A percentile compares a stretch with the other conserved stretches of the same genome.
phyloP scores from a whole-genome alignment of 2,113 vertebrate species.

The Mustelus asterias region DNA sequence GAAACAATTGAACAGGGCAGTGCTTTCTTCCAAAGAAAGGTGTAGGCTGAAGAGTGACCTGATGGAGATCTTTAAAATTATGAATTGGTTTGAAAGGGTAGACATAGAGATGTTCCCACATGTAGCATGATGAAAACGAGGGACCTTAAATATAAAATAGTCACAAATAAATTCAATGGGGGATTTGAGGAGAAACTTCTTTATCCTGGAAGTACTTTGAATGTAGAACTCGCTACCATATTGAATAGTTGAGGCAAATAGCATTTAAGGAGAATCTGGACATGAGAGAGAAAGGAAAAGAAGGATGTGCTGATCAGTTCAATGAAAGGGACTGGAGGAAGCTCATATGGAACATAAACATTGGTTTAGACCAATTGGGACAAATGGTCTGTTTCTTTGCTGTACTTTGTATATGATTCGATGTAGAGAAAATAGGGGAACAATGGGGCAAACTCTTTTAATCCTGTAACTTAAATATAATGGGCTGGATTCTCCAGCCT shows the following conservation, averaged over 20 bases:
- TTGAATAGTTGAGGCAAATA: neutral
- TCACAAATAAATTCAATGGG: neutral
- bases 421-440: neutral
- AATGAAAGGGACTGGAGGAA: neutral
- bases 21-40: neutral
- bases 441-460: neutral
- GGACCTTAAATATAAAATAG: neutral
- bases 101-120: neutral
- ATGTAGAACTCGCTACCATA: neutral
- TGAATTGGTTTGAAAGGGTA: neutral
- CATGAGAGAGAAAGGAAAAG: neutral
- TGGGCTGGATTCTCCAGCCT: too few species aligned
- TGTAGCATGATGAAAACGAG: neutral
- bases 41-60: neutral
- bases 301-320: neutral
- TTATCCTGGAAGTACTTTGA: neutral
- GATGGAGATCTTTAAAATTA: neutral
- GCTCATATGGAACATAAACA: neutral
- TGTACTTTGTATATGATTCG: neutral
- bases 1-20: neutral
- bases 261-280: neutral
- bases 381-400: neutral
- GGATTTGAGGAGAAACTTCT: neutral
- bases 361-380: neutral
- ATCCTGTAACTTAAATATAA: neutral